phyloP scores from a whole-genome alignment of 2,113 vertebrate species.

The Gracilinanus agilis region DNA sequence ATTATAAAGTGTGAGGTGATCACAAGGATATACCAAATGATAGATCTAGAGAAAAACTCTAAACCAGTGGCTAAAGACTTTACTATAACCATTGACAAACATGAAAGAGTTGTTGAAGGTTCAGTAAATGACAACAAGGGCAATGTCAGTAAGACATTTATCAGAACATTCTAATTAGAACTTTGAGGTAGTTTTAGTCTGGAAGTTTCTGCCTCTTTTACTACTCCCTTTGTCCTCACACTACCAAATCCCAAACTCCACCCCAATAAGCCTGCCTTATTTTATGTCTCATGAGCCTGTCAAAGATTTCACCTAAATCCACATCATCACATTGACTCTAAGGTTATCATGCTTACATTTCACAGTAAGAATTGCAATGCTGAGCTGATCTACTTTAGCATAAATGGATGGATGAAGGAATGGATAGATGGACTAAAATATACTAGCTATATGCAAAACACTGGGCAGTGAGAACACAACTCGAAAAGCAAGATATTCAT shows the following conservation, averaged over 20 bases:
- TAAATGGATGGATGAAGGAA: too few species aligned
- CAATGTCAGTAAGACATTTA: neutral
- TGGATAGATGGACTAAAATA: neutral
- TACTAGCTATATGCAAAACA: neutral
- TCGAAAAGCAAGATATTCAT: neutral
- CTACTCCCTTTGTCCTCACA: neutral
- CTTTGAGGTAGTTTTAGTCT: neutral
- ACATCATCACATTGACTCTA: neutral
- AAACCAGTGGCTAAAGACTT: neutral
- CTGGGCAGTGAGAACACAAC: neutral
- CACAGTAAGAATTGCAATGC: neutral
- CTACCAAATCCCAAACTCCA: too few species aligned
- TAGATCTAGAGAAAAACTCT: neutral
- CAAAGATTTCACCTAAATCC: neutral
- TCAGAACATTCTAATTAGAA: neutral
- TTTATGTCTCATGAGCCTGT: too few species aligned
- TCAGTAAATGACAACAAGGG: neutral
- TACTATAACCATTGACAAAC: neutral
- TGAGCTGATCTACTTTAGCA: neutral
- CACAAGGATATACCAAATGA: neutral
- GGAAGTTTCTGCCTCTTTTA: neutral
- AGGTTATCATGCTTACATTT: neutral
- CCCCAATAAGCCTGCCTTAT: too few species aligned
- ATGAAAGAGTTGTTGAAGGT: neutral
- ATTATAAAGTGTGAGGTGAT: neutral